Evolutionary conservation across 2,888 invertebrate species (phyloP).

Genomic region (Conomelus anceps): DNA sequence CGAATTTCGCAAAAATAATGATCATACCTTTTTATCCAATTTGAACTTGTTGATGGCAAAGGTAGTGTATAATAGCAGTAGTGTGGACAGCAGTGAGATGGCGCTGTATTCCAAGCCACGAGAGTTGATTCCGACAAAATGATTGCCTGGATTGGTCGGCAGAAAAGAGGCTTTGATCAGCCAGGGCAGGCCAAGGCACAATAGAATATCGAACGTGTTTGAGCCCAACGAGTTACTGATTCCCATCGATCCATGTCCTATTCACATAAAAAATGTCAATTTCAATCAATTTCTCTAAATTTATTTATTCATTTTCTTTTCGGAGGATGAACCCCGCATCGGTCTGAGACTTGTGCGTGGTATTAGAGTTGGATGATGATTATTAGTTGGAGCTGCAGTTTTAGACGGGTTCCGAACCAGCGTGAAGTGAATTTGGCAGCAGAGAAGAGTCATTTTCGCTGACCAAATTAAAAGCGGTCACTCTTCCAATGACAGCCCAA

Average conservation of each 20-base stretch:
- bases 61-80: conserved; percentile 74
- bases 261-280: not conserved
- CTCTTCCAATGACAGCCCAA: no score
- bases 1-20: no score
- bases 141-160: conserved; percentile 69
- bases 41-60: conserved; percentile 83
- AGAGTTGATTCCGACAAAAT: conserved; percentile 82
- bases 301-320: no score
- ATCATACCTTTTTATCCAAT: conserved; percentile 62
- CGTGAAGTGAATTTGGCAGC: no score
- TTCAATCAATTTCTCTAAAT: no score
- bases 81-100: conserved; percentile 77
- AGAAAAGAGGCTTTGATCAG: conserved; percentile 79
- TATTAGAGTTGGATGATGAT: no score
- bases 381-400: no score
- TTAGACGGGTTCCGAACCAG: no score
- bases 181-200: conserved; percentile 83
- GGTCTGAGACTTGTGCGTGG: no score
- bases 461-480: no score
- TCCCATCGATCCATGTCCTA: conserved; percentile 88
- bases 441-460: no score
- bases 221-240: conserved; percentile 87
- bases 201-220: conserved; percentile 82
- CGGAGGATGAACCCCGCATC: no score
- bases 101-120: conserved; percentile 86